phyloP scores from a whole-genome alignment of 2,888 invertebrate genomes.

The Drosophila rellima region DNA sequence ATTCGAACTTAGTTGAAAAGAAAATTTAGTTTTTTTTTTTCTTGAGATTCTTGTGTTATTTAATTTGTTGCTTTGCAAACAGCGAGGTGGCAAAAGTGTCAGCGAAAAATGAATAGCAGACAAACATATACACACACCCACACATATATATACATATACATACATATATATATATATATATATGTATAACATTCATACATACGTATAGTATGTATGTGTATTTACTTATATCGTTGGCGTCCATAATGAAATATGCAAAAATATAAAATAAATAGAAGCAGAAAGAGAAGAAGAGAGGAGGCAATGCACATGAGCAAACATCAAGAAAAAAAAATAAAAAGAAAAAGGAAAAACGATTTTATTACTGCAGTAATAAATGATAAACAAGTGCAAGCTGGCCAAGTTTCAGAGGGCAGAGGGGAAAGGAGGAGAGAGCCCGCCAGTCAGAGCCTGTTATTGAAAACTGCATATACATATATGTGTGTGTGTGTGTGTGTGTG shows the following conservation, averaged over 20 bases:
- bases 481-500: slow-evolving; percentile 12
- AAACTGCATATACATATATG: slow-evolving; percentile 29
- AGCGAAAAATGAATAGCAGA: slow-evolving; percentile 37
- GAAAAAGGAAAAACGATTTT: slow-evolving; percentile 52
- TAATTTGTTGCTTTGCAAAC: slow-evolving; percentile 39
- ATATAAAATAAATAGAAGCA: slow-evolving; percentile 54
- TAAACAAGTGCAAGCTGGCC: slow-evolving; percentile 78
- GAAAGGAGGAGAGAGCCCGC: slow-evolving; percentile 7
- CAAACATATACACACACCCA: background rate
- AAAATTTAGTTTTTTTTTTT: slow-evolving; percentile 13
- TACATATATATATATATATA: background rate
- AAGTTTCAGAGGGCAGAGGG: slow-evolving; percentile 27
- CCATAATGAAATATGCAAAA: slow-evolving; percentile 66
- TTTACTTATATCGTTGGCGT: slow-evolving; percentile 55
- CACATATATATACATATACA: background rate
- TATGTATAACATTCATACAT: slow-evolving; percentile 3
- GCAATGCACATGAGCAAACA: slow-evolving; percentile 64
- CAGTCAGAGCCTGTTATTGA: slow-evolving; percentile 61
- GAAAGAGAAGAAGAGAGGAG: background rate
- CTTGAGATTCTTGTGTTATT: slow-evolving; percentile 32
- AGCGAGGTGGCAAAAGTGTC: slow-evolving; percentile 51
- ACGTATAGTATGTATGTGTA: slow-evolving; percentile 10
- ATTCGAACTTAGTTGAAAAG: slow-evolving; percentile 4
- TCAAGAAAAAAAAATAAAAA: slow-evolving; percentile 3
- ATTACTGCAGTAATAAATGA: slow-evolving; percentile 76